phyloP scores from a whole-genome alignment of 2,888 invertebrate genomes.

The Hyposoter didymator region DNA sequence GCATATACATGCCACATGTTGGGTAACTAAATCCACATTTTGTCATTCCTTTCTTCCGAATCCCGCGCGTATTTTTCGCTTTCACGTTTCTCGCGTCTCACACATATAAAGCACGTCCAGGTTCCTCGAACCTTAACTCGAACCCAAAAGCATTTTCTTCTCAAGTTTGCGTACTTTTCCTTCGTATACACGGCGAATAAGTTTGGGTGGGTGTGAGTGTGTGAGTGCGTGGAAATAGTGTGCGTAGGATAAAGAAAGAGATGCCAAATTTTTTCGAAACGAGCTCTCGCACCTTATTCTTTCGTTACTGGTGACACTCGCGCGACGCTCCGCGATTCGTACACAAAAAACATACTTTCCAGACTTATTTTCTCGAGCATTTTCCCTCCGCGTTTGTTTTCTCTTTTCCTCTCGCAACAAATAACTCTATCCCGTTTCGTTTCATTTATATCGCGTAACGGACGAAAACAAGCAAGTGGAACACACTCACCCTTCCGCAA shows the following conservation, averaged over 20 bases:
- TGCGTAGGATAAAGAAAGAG: background rate
- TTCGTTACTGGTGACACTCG: slow-evolving; percentile 15
- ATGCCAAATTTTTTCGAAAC: background rate
- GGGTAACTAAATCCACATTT: slow-evolving; percentile 62
- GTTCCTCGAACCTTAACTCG: slow-evolving; percentile 32
- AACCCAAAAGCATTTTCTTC: slow-evolving; percentile 45
- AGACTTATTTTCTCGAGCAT: slow-evolving; percentile 8
- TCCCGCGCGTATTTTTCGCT: slow-evolving; percentile 48
- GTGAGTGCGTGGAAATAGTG: background rate
- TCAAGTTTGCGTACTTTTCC: slow-evolving; percentile 53
- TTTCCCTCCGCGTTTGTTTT: background rate
- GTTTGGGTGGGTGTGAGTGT: slow-evolving; percentile 1
- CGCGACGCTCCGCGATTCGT: slow-evolving; percentile 19
- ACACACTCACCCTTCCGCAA: background rate
- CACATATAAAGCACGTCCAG: slow-evolving; percentile 29
- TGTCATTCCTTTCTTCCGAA: slow-evolving; percentile 63
- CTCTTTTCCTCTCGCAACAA: background rate
- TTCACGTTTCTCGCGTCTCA: slow-evolving; percentile 44
- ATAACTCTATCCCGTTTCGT: background rate
- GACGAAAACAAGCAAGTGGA: background rate
- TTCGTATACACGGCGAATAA: background rate
- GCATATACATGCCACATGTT: slow-evolving; percentile 25
- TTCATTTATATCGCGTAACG: slow-evolving; percentile 5
- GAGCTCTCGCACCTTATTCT: background rate
- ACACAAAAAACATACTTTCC: slow-evolving; percentile 17